phyloP scores from a whole-genome alignment of 2,888 invertebrate genomes.

The Melinopterus prodromus region DNA sequence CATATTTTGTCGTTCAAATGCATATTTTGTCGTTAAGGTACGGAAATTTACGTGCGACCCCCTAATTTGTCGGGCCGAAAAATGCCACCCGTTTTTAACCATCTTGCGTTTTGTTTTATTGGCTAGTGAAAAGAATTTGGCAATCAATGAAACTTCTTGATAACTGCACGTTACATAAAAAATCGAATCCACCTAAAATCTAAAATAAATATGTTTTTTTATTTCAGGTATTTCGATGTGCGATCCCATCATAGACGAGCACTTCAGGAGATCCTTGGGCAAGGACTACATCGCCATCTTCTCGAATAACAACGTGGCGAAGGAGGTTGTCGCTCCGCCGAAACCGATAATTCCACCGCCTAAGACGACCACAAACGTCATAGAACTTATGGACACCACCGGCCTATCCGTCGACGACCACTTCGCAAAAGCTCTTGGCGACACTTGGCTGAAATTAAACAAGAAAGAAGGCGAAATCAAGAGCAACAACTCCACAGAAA shows the following conservation, averaged over 20 bases:
- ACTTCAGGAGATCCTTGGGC: slow-evolving; percentile 91
- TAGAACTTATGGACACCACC: slow-evolving; percentile 67
- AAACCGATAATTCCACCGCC: slow-evolving; percentile 32
- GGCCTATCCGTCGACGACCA: slow-evolving; percentile 86
- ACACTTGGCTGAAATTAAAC: slow-evolving; percentile 82
- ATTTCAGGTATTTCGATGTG: slow-evolving; percentile 76
- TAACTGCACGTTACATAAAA: no score
- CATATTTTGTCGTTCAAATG: no score
- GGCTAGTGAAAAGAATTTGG: no score
- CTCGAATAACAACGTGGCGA: slow-evolving; percentile 64
- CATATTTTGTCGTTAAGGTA: no score
- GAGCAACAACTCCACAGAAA: slow-evolving; percentile 50
- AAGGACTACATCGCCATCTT: slow-evolving; percentile 79
- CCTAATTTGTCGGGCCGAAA: no score
- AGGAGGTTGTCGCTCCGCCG: slow-evolving; percentile 48
- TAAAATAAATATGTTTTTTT: slow-evolving; percentile 32
- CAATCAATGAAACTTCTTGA: no score
- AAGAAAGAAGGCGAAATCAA: slow-evolving; percentile 67
- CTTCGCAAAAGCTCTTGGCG: slow-evolving; percentile 88
- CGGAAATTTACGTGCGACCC: no score
- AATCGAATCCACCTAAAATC: no score
- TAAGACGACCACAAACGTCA: slow-evolving; percentile 55
- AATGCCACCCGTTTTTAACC: no score
- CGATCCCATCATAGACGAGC: slow-evolving; percentile 94
- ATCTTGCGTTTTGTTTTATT: no score